Base-by-base conservation (phyloP, 2,888 invertebrate genomes). In the Macrophya annulata region DNA sequence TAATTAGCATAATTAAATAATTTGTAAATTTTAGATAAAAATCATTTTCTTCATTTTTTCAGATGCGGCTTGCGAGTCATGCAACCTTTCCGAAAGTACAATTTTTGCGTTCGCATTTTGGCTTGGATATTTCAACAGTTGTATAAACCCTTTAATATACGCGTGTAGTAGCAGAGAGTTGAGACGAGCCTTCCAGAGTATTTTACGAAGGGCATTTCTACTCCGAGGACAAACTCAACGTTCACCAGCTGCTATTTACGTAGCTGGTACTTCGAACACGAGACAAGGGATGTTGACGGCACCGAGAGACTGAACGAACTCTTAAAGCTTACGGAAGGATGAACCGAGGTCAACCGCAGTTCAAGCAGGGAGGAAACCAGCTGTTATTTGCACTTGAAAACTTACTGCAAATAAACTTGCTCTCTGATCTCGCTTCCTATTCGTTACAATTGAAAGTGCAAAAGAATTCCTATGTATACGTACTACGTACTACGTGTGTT, bases 91-190 rank as follows among this genome's bases (percentile, higher is more conserved):
- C 71, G 91, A 92, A 9, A 90, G 93, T 83, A 89, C 93, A 0
- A 91, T 95, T 0, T 96, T 96, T 94, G 94, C 94, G 87, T 94
- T 95, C 91, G 95, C 95, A 90, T 96, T 96, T 85, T 96, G 96
- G 96, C 94, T 96, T 1, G 96, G 96, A 0, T 96, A 96, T 93
- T 94, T 94, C 88, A 96, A 96, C 94, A 96, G 96, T 0, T 95
- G 96, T 21, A 94, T 96, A 86, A 96, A 96, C 90, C 96, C 96
- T 0, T 94, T 96, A 77, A 96, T 96, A 86, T 96, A 96, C 92
- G 96, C 96, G 3, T 89, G 95, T 93, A 89, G 95, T 90, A 90
- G 94, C 84, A 91, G 94, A 62, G 95, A 95, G 87, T 94, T 95
- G 90, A 94, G 94, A 85, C 90, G 94, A 85, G 94, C 94, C 65